Percentiles rank a stretch among this genome's conserved stretches.
phyloP scores from a whole-genome alignment of 2,113 vertebrate genomes.

The Gavialis gangeticus region DNA sequence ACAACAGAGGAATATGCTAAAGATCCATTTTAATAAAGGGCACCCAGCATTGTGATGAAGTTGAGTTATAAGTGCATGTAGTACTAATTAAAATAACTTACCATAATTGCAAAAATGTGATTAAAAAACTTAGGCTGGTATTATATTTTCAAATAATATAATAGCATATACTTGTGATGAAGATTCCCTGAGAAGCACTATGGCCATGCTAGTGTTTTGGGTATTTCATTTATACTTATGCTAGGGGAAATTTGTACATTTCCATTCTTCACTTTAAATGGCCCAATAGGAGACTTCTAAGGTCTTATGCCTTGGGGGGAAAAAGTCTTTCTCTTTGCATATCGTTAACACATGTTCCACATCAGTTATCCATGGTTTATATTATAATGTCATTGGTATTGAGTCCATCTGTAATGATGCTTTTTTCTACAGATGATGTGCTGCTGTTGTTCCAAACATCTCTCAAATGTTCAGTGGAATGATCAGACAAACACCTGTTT shows the following conservation, averaged over 20 bases:
- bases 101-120: neutral
- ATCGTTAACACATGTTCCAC: neutral
- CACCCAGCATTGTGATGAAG: neutral
- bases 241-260: neutral
- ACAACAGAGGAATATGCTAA: too few relatives aligned
- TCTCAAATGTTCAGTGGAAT: constrained; percentile 1
- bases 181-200: neutral
- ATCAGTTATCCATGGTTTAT: neutral
- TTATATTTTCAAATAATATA: neutral
- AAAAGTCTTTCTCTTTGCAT: neutral
- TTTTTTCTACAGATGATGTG: neutral
- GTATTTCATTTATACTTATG: constrained; percentile 4
- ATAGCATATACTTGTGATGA: neutral
- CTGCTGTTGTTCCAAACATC: neutral
- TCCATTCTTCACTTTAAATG: neutral
- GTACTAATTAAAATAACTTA: neutral
- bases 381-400: neutral
- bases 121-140: neutral
- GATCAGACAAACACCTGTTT: constrained; percentile 22
- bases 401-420: neutral
- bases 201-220: neutral
- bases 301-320: neutral
- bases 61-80: neutral
- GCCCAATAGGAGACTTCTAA: neutral
- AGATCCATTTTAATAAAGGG: neutral